phyloP scores from a whole-genome alignment of 2,113 vertebrate species.

The Toxotes jaculatrix region DNA sequence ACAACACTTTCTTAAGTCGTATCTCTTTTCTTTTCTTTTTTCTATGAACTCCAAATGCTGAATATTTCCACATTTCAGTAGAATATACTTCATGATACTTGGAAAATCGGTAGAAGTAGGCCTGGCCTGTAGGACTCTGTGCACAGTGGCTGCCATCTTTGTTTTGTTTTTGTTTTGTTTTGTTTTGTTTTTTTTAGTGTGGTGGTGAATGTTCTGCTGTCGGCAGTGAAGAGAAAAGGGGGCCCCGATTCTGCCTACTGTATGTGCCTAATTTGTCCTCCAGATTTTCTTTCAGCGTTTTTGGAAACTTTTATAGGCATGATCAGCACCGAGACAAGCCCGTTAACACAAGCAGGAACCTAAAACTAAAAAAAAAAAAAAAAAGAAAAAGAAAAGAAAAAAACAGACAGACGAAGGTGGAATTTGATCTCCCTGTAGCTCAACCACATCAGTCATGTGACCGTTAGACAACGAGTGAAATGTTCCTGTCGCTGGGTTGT shows the following conservation, averaged over 20 bases:
- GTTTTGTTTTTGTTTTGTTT: not conserved
- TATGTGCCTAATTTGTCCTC: slow-evolving; percentile 54
- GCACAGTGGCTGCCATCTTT: not conserved
- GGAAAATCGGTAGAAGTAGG: slow-evolving; percentile 20
- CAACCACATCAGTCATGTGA: not conserved
- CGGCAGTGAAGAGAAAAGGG: slow-evolving; percentile 4
- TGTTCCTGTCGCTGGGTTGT: not conserved
- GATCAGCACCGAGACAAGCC: not conserved
- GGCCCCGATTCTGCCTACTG: slow-evolving; percentile 48
- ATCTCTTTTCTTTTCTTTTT: not conserved
- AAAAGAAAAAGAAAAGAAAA: no score
- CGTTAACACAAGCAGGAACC: not conserved
- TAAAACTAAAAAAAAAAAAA: no score
- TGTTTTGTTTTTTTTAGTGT: not conserved
- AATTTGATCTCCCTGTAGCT: not conserved
- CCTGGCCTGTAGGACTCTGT: slow-evolving; percentile 5
- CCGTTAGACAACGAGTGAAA: not conserved
- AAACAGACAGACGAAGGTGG: not conserved
- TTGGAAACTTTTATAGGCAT: not conserved
- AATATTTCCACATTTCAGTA: slow-evolving; percentile 5
- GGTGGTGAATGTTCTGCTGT: slow-evolving; percentile 6
- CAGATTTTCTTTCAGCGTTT: slow-evolving; percentile 12
- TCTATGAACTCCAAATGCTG: slow-evolving; percentile 17
- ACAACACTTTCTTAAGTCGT: not conserved
- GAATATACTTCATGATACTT: not conserved